Evolutionary conservation across 1,140 invertebrate species (phyloP).

Genomic region (Intoshia linei): DNA sequence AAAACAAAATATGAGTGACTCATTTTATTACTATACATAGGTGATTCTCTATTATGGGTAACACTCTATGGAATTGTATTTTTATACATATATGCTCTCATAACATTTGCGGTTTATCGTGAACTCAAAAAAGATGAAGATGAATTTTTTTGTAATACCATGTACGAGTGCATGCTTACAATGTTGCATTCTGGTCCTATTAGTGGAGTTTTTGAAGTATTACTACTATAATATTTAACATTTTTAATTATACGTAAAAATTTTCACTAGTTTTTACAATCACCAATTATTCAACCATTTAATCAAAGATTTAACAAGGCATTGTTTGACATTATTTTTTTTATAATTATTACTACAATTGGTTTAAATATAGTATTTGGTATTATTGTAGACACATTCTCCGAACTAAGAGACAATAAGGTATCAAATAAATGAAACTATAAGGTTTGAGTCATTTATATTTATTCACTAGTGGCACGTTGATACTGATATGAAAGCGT

Average conservation of each 20-base stretch:
- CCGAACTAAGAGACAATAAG: slow-evolving; percentile 17
- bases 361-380: slow-evolving; percentile 20
- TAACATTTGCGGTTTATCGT: slow-evolving; percentile 17
- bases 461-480: slow-evolving; percentile 15
- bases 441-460: too few relatives aligned
- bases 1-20: not conserved
- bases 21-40: slow-evolving; percentile 10
- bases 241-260: slow-evolving; percentile 1
- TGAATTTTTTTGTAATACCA: slow-evolving; percentile 15
- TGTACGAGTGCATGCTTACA: slow-evolving; percentile 20
- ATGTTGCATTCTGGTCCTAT: slow-evolving; percentile 19
- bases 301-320: slow-evolving; percentile 3
- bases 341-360: slow-evolving; percentile 18
- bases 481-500: slow-evolving; percentile 17
- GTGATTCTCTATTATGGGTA: slow-evolving; percentile 20
- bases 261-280: too few relatives aligned
- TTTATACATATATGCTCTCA: slow-evolving; percentile 19
- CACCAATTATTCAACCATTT: not conserved
- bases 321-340: slow-evolving; percentile 15
- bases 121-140: slow-evolving; percentile 12
- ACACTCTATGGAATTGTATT: slow-evolving; percentile 18
- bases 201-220: slow-evolving; percentile 20
- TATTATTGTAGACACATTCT: slow-evolving; percentile 22
- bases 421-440: too few relatives aligned
- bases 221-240: too few relatives aligned